These are phyloP conservation scores for Palythoa heliodiscus DNA, from an alignment of 92 coral and sea anemone species.

Conservation along the genomic window DNA sequence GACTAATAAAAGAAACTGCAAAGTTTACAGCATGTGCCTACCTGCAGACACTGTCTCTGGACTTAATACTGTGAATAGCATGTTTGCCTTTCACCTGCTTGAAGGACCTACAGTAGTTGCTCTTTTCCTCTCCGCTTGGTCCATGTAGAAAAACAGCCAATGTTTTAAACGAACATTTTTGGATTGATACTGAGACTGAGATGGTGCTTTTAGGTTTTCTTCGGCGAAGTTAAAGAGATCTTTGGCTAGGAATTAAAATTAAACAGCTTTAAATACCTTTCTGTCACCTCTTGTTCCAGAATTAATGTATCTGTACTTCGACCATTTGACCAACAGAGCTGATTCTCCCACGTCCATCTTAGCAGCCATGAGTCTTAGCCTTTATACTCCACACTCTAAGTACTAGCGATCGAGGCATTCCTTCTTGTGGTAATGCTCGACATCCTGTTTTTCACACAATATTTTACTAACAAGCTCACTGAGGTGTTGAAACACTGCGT, in stretches of 20 bases:
- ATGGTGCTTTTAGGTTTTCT: constrained; percentile 14
- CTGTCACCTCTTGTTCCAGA: constrained; percentile 32
- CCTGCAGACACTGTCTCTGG: constrained; percentile 21
- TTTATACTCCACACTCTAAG: constrained; percentile 38
- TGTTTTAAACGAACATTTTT: constrained; percentile 43
- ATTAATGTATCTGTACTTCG: constrained; percentile 37
- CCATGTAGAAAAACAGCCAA: constrained; percentile 48
- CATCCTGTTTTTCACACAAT: constrained; percentile 26
- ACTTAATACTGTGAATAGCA: constrained; percentile 48
- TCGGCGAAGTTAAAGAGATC: constrained; percentile 51
- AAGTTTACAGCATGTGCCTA: background rate
- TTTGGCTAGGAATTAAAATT: constrained; percentile 6
- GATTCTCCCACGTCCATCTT: constrained; percentile 13
- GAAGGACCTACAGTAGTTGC: constrained; percentile 35
- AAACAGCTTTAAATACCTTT: background rate
- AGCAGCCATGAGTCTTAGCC: constrained; percentile 17
- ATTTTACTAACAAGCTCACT: constrained; percentile 42
- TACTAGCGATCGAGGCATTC: constrained; percentile 51
- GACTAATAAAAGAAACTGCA: background rate
- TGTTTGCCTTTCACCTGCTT: constrained; percentile 51
- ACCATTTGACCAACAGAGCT: constrained; percentile 18
- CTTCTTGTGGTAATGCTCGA: constrained; percentile 42
- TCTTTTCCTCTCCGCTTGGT: constrained; percentile 19
- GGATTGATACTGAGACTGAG: constrained; percentile 53
- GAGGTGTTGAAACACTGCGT: constrained; percentile 35